Conservation (phyloP, 2,113 vertebrate genomes). For the Prunella himalayana region DNA sequence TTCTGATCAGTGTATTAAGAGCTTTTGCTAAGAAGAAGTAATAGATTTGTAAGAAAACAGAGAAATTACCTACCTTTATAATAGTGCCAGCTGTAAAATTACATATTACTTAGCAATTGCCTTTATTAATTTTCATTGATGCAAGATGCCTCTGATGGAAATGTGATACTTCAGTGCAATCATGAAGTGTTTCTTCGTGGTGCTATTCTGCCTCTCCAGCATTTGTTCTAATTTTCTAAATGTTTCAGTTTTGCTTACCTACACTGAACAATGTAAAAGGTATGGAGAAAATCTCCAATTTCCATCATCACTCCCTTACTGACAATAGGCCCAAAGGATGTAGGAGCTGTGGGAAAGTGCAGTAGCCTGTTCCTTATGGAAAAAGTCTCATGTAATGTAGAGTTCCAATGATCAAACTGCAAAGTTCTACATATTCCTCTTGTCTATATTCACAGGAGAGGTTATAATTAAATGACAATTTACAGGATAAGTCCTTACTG, state of each 20-base stretch:
- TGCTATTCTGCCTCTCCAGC: not conserved
- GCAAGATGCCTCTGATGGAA: not conserved
- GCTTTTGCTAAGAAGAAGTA: not conserved
- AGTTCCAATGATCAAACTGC: not conserved
- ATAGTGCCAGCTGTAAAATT: conserved; percentile 5
- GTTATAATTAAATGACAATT: not conserved
- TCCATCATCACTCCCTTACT: not conserved
- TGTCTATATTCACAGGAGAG: not conserved
- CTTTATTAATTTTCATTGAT: not conserved
- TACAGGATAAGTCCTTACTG: not conserved
- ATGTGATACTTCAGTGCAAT: not conserved
- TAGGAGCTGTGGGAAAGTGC: not conserved
- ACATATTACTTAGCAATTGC: not conserved
- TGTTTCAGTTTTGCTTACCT: not conserved
- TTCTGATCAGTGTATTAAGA: not conserved
- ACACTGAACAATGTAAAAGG: not conserved
- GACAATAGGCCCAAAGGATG: not conserved
- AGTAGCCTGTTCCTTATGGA: not conserved
- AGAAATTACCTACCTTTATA: conserved; percentile 5
- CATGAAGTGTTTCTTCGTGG: not conserved
- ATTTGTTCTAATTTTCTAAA: not conserved
- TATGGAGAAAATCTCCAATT: not conserved
- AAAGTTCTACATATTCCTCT: not conserved
- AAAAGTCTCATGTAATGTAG: not conserved
- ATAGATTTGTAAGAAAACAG: conserved; percentile 9